Percentiles rank a stretch among this genome's conserved stretches.
Evolutionary conservation across 2,888 invertebrate genomes (phyloP).

Genomic region (Panorpa germanica): DNA sequence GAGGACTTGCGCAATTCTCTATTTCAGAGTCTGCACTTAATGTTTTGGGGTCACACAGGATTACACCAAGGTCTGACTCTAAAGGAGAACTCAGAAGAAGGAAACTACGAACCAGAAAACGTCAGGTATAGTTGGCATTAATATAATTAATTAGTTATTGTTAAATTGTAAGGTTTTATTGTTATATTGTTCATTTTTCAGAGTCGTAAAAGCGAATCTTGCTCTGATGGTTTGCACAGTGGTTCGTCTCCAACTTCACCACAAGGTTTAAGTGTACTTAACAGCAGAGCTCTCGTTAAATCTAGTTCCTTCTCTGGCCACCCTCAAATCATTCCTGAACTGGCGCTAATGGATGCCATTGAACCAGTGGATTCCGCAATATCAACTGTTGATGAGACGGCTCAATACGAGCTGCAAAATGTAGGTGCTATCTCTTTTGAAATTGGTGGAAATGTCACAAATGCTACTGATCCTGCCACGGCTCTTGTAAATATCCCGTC

Average conservation of each 20-base stretch:
- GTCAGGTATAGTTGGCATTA: constrained; percentile 4
- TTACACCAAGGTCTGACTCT: constrained; percentile 21
- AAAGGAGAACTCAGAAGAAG: constrained; percentile 23
- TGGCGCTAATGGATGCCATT: constrained; percentile 21
- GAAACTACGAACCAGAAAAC: constrained; percentile 22
- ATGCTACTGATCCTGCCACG: not conserved
- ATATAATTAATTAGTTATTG: constrained; percentile 13
- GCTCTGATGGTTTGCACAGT: constrained; percentile 34
- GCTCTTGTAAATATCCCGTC: constrained; percentile 26
- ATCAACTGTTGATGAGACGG: no score
- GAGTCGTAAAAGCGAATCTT: constrained; percentile 33
- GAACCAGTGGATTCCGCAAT: constrained; percentile 9
- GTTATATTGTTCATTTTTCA: no score
- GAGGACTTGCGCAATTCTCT: constrained; percentile 46
- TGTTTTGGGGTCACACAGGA: constrained; percentile 34
- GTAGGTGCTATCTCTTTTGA: constrained; percentile 15
- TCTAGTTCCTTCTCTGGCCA: constrained; percentile 56
- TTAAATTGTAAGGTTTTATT: constrained; percentile 14
- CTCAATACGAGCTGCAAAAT: constrained; percentile 22
- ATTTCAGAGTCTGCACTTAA: constrained; percentile 81
- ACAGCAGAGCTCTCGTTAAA: constrained; percentile 37
- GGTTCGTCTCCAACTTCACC: constrained; percentile 11
- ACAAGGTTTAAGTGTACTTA: constrained; percentile 11
- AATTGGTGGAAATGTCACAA: not conserved
- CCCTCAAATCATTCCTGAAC: constrained; percentile 33